Percentiles rank a stretch among this genome's conserved stretches.
These are phyloP conservation scores for Semicossyphus pulcher DNA, from an alignment of 2,113 vertebrate species.

Conservation along the genomic window DNA sequence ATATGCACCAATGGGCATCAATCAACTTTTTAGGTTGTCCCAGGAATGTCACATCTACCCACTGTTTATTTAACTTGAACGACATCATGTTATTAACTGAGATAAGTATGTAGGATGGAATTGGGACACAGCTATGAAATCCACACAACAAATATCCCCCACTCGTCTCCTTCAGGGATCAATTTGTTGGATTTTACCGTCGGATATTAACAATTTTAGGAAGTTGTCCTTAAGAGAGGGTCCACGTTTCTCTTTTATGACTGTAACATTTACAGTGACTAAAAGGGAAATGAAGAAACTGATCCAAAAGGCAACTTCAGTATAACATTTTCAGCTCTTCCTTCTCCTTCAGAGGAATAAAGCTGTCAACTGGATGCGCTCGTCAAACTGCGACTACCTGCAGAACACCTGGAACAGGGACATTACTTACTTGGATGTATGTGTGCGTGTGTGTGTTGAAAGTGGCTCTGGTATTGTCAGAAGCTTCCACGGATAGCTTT, in stretches of 20 bases:
- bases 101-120: conserved; percentile 15
- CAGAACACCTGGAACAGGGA: conserved; percentile 9
- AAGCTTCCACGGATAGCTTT: conserved; percentile 60
- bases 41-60: background rate
- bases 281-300: conserved; percentile 28
- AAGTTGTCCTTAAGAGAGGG: conserved; percentile 18
- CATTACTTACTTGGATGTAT: background rate
- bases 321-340: background rate
- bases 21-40: too few species aligned
- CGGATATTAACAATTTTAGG: conserved; percentile 11
- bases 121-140: conserved; percentile 49
- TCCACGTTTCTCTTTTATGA: conserved; percentile 20
- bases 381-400: conserved; percentile 1
- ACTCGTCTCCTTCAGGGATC: conserved; percentile 12
- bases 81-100: background rate
- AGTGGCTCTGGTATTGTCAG: conserved; percentile 39
- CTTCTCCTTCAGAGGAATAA: background rate
- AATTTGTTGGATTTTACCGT: conserved; percentile 64
- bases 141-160: conserved; percentile 64
- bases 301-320: conserved; percentile 28
- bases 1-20: too few species aligned
- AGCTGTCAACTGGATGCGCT: conserved; percentile 29
- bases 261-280: background rate
- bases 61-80: background rate
- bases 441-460: conserved; percentile 14